Base-by-base conservation (phyloP, 2,888 invertebrate genomes). In the Odontocerum albicorne region DNA sequence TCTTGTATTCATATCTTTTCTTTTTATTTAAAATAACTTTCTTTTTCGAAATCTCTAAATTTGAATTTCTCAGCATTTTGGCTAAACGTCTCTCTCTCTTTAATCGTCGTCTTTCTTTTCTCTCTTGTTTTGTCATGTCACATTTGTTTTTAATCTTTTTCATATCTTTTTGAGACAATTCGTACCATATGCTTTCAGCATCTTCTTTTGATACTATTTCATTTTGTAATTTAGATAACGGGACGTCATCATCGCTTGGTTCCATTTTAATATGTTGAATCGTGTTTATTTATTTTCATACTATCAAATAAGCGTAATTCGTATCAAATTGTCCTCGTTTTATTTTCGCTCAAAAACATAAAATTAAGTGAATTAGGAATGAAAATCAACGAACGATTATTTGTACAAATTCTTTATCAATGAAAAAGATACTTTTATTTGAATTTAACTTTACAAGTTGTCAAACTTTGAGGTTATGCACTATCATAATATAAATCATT, bases 221-320 rank as follows among this genome's bases (percentile, higher is more conserved):
- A 20, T 33, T 21, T 20, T 16, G 17, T n/a, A 35, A 40, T 45
- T 36, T 16, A 8, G 57, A 49, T 6, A 57, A 45, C 15, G 57
- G 57, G 21, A 36, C 46, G 19, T 57, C 57, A 39, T 57, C 53
- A 4, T 57, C 57, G 45, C 57, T 57, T 2, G 49, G 40, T 42
- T 38, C 46, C 6, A 32, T 19, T 44, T 44, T 50, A 22, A 44
- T 16, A 13, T 21, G 42, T 13, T n/a, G n/a, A n/a, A n/a, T n/a
- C n/a, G n/a, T n/a, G n/a, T n/a, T n/a, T n/a, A n/a, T n/a, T n/a
- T n/a, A n/a, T n/a, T n/a, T n/a, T n/a, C n/a, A n/a, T n/a, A n/a
- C n/a, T n/a, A n/a, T n/a, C n/a, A n/a, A n/a, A n/a, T n/a, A n/a
- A n/a, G n/a, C n/a, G n/a, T n/a, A n/a, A n/a, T n/a, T n/a, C n/a